Percentiles rank a stretch among this genome's conserved stretches.
These are phyloP conservation scores for Piscicola geometra DNA, from an alignment of 2,888 invertebrate genomes.

Conservation along the genomic window DNA sequence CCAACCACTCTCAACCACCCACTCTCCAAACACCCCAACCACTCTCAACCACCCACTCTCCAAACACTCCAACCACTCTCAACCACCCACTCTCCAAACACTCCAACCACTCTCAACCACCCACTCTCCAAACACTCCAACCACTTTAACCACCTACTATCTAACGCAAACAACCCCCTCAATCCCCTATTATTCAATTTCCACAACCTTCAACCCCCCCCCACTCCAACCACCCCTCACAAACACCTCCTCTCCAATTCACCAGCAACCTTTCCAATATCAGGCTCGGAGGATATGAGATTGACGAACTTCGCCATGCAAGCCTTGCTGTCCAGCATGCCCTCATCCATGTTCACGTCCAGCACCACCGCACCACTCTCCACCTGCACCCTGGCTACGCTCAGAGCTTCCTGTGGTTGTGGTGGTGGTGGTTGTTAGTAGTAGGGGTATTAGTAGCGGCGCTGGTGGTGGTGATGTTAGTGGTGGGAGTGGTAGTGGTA, in stretches of 20 bases:
- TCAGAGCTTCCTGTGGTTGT: constrained; percentile 58
- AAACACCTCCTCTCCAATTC: neutral
- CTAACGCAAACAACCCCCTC: no score
- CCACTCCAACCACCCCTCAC: no score
- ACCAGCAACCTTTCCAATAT: constrained; percentile 58
- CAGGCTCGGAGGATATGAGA: constrained; percentile 61
- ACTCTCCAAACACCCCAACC: no score
- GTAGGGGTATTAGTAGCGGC: no score
- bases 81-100: no score
- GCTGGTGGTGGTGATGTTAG: no score
- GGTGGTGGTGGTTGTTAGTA: no score
- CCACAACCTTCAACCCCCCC: neutral
- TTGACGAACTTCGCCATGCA: constrained; percentile 62
- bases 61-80: no score
- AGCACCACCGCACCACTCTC: constrained; percentile 62
- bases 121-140: neutral
- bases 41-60: no score
- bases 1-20: no score
- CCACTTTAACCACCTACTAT: neutral
- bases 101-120: no score
- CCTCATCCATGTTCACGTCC: constrained; percentile 64
- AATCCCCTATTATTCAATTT: neutral
- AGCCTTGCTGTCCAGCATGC: constrained; percentile 60
- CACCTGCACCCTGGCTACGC: constrained; percentile 60
- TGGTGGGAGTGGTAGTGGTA: no score